These are phyloP conservation scores for Pavo muticus DNA, from an alignment of 2,113 vertebrate species.

Conservation along the genomic window DNA sequence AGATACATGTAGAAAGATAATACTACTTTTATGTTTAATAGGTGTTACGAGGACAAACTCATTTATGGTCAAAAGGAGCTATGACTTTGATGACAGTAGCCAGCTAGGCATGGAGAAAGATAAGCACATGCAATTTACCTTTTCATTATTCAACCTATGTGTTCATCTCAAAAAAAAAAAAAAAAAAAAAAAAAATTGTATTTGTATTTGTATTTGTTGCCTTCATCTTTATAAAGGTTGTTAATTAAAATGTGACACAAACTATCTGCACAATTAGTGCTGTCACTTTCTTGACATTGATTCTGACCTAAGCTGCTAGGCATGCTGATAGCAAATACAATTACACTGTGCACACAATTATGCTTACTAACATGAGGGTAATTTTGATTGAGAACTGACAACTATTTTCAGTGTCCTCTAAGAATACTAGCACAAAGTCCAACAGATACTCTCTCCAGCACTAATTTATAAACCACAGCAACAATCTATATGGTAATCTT, in stretches of 20 bases:
- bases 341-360: conserved; percentile 10
- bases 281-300: conserved; percentile 26
- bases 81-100: background rate
- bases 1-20: background rate
- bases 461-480: conserved; percentile 61
- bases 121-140: background rate
- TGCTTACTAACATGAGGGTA: conserved; percentile 59
- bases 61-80: background rate
- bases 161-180: background rate
- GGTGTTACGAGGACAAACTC: background rate
- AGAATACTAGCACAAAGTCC: conserved; percentile 21
- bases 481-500: conserved; percentile 42
- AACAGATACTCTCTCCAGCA: conserved; percentile 43
- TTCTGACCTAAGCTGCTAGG: conserved; percentile 30
- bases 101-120: background rate
- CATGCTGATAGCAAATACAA: conserved; percentile 46
- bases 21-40: background rate
- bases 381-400: conserved; percentile 51
- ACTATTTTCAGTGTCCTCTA: conserved; percentile 59
- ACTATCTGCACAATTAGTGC: conserved; percentile 14
- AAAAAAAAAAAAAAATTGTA: background rate
- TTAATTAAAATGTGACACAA: conserved; percentile 41
- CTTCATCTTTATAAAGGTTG: conserved; percentile 22
- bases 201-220: background rate
- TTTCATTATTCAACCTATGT: background rate